Percentiles rank a stretch among this genome's conserved stretches.
Conservation (phyloP, 2,888 invertebrate genomes). For the Euplexia lucipara region DNA sequence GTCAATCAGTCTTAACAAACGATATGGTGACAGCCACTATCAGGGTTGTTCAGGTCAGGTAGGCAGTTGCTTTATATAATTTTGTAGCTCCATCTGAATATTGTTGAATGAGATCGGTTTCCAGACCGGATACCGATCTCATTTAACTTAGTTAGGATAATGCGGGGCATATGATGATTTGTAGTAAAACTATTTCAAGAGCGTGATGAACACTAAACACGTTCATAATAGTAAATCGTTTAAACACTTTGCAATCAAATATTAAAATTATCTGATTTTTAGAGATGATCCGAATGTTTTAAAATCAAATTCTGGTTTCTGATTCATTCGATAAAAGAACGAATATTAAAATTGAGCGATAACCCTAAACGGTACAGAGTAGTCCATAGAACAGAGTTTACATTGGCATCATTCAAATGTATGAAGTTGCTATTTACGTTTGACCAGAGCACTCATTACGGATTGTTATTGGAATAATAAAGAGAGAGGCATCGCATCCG, state of each 20-base stretch:
- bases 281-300: constrained; percentile 15
- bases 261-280: constrained; percentile 29
- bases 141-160: too few species aligned
- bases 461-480: constrained; percentile 91
- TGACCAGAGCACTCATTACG: constrained; percentile 90
- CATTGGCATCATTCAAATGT: constrained; percentile 90
- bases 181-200: too few species aligned
- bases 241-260: constrained; percentile 30
- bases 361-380: constrained; percentile 83
- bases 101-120: too few species aligned
- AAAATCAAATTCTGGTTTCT: constrained; percentile 33
- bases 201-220: neutral
- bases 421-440: constrained; percentile 91
- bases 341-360: constrained; percentile 57
- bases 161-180: too few species aligned
- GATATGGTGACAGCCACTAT: too few species aligned
- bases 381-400: constrained; percentile 86
- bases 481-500: constrained; percentile 87
- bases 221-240: neutral
- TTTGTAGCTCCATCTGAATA: too few species aligned
- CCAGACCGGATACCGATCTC: too few species aligned
- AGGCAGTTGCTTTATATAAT: too few species aligned
- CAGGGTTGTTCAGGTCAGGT: too few species aligned
- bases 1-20: too few species aligned
- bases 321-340: constrained; percentile 32